These are phyloP conservation scores for Eulacestoma nigropectus DNA, from an alignment of 2,113 vertebrate species.

Conservation along the genomic window DNA sequence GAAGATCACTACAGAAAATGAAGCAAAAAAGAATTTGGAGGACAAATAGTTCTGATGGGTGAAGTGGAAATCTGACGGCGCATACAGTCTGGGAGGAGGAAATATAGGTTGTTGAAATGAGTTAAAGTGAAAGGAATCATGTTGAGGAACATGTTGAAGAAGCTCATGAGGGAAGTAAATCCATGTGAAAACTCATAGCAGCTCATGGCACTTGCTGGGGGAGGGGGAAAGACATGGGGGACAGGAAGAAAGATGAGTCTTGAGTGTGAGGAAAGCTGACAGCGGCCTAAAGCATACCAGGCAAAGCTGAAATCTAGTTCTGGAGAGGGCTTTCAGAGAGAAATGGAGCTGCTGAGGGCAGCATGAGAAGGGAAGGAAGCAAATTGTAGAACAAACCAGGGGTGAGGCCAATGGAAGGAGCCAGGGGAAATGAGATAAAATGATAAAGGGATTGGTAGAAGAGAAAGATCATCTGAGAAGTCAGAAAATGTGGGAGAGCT, in stretches of 20 bases:
- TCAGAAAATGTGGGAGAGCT: not conserved
- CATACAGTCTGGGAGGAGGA: not conserved
- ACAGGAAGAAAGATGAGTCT: not conserved
- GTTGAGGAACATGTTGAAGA: too few relatives aligned
- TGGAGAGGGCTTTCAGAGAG: not conserved
- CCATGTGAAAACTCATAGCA: not conserved
- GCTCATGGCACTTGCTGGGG: not conserved
- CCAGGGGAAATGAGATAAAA: conserved; percentile 16
- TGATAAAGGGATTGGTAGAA: not conserved
- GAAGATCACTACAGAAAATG: not conserved
- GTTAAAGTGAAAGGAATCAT: not conserved
- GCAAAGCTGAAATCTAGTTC: not conserved
- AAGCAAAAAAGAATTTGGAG: not conserved
- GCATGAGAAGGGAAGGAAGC: not conserved
- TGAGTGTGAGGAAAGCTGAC: conserved; percentile 31
- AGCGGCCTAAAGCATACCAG: conserved; percentile 20
- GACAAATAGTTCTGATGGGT: not conserved
- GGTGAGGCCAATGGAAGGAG: not conserved
- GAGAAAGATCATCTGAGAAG: conserved; percentile 6
- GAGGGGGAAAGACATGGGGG: not conserved
- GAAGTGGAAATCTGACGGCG: not conserved
- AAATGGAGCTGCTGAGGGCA: not conserved
- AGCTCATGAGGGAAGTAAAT: not conserved
- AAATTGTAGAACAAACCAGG: not conserved
- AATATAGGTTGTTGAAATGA: not conserved